Percentiles rank a stretch among this genome's conserved stretches.
phyloP scores from a whole-genome alignment of 1,140 invertebrate genomes.

The Aethina tumida region DNA sequence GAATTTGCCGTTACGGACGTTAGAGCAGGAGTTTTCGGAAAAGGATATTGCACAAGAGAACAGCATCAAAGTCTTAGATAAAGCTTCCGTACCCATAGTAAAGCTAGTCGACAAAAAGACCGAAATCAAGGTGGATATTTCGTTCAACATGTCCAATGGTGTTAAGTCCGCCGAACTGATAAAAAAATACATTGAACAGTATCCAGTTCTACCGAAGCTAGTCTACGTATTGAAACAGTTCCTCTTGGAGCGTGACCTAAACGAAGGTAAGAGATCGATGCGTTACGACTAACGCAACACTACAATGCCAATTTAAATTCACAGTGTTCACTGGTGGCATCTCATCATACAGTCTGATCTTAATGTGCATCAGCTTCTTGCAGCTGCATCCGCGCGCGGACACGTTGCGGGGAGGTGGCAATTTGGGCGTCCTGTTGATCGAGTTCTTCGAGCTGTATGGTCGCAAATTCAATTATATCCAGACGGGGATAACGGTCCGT shows the following conservation, averaged over 20 bases:
- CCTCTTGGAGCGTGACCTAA: conserved; percentile 90
- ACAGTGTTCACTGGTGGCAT: conserved; percentile 99
- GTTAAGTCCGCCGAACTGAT: conserved; percentile 93
- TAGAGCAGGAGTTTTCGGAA: conserved; percentile 81
- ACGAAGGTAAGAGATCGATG: no score
- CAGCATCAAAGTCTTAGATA: conserved; percentile 91
- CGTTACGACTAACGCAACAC: no score
- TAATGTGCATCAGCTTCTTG: conserved; percentile 97
- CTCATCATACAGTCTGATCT: conserved; percentile 95
- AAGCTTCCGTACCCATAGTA: conserved; percentile 94
- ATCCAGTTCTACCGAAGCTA: conserved; percentile 81
- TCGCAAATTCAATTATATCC: conserved; percentile 91
- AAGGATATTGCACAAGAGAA: conserved; percentile 79
- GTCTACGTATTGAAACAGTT: conserved; percentile 98
- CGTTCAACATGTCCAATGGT: conserved; percentile 95
- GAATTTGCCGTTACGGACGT: conserved; percentile 76
- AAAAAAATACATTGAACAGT: conserved; percentile 55
- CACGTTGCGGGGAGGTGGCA: conserved; percentile 47
- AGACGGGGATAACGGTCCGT: conserved; percentile 89
- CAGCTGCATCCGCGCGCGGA: conserved; percentile 62
- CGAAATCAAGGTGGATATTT: conserved; percentile 92
- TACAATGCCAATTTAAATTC: no score
- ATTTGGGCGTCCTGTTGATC: conserved; percentile 89
- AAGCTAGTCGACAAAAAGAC: conserved; percentile 94
- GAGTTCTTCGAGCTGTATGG: conserved; percentile 98